Percentiles rank a stretch among this genome's conserved stretches.
Evolutionary conservation across 2,888 invertebrate genomes (phyloP).

Genomic region (Heterodera filipjevi): DNA sequence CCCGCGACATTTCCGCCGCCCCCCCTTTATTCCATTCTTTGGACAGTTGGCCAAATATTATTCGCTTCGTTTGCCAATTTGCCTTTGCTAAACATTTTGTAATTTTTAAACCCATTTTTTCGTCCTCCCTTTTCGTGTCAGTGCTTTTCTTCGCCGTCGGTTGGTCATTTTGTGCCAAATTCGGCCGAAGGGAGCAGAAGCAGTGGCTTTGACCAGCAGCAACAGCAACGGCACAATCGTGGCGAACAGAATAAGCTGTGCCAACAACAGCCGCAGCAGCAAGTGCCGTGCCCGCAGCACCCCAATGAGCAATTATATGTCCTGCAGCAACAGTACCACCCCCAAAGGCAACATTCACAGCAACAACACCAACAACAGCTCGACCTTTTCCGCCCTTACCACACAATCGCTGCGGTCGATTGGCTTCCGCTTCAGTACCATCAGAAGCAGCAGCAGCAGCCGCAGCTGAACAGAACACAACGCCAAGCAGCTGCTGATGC

Average conservation of each 20-base stretch:
- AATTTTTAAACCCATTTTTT: not conserved
- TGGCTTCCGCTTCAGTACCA: conserved; percentile 25
- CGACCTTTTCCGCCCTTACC: conserved; percentile 25
- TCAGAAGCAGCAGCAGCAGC: conserved; percentile 14
- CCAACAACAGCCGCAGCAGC: not conserved
- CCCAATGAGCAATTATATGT: not conserved
- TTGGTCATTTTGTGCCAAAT: conserved; percentile 6
- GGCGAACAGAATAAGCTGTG: not conserved
- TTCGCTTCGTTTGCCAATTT: not conserved
- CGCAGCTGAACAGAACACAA: conserved; percentile 7
- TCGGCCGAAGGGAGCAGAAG: not conserved
- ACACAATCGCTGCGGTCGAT: conserved; percentile 27
- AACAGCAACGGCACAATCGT: not conserved
- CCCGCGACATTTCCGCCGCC: not conserved
- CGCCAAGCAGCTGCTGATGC: not conserved
- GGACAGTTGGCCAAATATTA: conserved; percentile 4
- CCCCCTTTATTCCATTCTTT: not conserved
- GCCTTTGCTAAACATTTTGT: not conserved
- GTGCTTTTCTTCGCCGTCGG: not conserved
- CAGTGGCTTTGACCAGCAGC: not conserved
- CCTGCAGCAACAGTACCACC: not conserved
- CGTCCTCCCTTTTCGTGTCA: not conserved
- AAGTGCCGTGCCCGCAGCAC: not conserved
- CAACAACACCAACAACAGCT: conserved; percentile 3
- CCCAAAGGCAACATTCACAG: not conserved